A percentile compares a stretch with the other conserved stretches of the same genome.
phyloP scores from a whole-genome alignment of 2,888 invertebrate species.

The Rugalucina vietnamica region DNA sequence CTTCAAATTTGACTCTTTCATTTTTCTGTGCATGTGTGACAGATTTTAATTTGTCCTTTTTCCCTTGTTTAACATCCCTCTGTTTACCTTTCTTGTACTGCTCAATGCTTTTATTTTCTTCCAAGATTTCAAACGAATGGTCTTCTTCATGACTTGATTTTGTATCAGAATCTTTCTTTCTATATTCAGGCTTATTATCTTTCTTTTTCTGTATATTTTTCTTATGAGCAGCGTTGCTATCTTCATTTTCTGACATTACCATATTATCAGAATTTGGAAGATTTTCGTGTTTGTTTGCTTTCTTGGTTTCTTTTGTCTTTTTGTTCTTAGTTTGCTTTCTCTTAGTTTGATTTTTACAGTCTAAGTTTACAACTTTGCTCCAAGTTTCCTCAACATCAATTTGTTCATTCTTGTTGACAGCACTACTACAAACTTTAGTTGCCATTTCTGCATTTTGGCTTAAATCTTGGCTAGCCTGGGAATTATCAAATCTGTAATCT shows the following conservation, averaged over 20 bases:
- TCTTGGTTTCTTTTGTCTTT: no score
- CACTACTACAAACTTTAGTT: neutral
- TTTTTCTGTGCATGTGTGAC: conserved; percentile 10
- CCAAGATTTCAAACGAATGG: no score
- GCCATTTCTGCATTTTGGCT: no score
- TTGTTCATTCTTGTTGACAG: neutral
- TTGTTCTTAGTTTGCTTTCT: no score
- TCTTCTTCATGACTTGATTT: no score
- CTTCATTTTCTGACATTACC: no score
- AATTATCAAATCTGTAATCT: neutral
- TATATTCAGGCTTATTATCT: no score
- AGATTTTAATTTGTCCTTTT: neutral
- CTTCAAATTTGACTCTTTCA: conserved; percentile 30
- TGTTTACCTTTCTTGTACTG: neutral
- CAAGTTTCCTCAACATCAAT: neutral
- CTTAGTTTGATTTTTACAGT: neutral
- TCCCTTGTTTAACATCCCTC: conserved; percentile 4
- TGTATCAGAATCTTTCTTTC: no score
- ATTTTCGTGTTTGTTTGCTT: no score
- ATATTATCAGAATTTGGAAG: no score
- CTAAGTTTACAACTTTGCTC: neutral
- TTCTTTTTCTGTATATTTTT: no score
- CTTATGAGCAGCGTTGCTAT: no score
- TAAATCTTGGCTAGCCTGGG: neutral
- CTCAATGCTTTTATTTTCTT: neutral